Evolutionary conservation across 2,113 vertebrate species (phyloP).

Genomic region (Pipa parva): DNA sequence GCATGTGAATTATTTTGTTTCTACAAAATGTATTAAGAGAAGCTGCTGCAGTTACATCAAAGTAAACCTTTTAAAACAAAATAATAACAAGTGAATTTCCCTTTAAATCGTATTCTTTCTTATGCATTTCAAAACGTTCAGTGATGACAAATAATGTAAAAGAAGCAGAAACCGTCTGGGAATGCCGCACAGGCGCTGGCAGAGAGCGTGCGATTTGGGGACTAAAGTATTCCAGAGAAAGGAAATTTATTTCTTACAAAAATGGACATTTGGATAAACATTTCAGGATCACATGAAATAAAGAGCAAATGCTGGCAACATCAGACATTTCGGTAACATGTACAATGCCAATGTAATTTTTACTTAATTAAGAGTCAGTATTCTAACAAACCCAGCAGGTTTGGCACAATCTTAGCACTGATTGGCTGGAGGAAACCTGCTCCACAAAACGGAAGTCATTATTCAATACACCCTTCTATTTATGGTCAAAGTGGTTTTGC

Average conservation of each 20-base stretch:
- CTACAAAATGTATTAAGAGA: too few relatives aligned
- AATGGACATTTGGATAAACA: not conserved
- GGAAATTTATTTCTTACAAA: not conserved
- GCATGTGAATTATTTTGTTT: too few relatives aligned
- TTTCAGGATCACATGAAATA: not conserved
- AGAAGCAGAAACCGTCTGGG: too few relatives aligned
- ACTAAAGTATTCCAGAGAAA: not conserved
- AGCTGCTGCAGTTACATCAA: not conserved
- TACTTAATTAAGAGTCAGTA: not conserved
- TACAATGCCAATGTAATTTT: not conserved
- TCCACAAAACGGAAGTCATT: too few relatives aligned
- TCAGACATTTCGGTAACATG: not conserved
- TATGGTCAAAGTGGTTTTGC: too few relatives aligned
- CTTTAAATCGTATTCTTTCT: not conserved
- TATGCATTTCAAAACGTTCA: not conserved
- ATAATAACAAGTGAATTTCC: not conserved
- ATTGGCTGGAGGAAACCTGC: too few relatives aligned
- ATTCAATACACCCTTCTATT: too few relatives aligned
- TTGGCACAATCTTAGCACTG: not conserved
- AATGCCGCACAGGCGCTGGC: too few relatives aligned
- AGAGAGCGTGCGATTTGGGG: too few relatives aligned
- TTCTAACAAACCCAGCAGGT: too few relatives aligned
- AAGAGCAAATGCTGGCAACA: not conserved
- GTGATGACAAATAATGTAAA: not conserved
- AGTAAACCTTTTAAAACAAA: not conserved